These are phyloP conservation scores for Harpalus rubripes DNA, from an alignment of 2,888 invertebrate genomes.

Conservation along the genomic window DNA sequence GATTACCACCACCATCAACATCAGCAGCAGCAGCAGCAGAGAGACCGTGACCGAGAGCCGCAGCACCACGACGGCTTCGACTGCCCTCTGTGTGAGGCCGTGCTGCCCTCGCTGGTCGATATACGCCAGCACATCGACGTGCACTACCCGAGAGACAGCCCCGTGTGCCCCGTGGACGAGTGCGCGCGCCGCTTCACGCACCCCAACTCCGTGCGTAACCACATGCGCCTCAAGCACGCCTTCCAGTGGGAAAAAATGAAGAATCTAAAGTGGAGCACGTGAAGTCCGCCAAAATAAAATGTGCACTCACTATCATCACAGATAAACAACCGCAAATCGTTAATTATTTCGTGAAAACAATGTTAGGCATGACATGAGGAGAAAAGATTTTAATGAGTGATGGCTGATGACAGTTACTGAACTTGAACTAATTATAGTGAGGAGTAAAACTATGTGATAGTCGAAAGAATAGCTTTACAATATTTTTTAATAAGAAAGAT, in stretches of 20 bases:
- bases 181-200: slow-evolving; percentile 89
- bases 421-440: background rate
- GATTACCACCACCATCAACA: slow-evolving; percentile 76
- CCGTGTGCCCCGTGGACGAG: slow-evolving; percentile 87
- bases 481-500: background rate
- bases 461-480: slow-evolving; percentile 9
- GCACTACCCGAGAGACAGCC: slow-evolving; percentile 92
- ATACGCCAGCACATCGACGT: slow-evolving; percentile 88
- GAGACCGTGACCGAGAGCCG: slow-evolving; percentile 72
- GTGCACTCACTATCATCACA: background rate
- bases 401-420: background rate
- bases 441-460: slow-evolving; percentile 10
- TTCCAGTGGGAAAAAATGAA: slow-evolving; percentile 92
- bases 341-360: background rate
- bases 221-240: slow-evolving; percentile 91
- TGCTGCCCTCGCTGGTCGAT: slow-evolving; percentile 83
- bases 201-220: slow-evolving; percentile 92
- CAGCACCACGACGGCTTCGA: slow-evolving; percentile 78
- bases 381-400: background rate
- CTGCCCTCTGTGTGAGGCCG: slow-evolving; percentile 87
- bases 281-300: slow-evolving; percentile 32
- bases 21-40: slow-evolving; percentile 71
- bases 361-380: background rate
- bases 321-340: background rate
- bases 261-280: slow-evolving; percentile 85